A percentile compares a stretch with the other conserved stretches of the same genome.
phyloP scores from a whole-genome alignment of 2,797 vertebrate genomes.

The Pseudocheirus occidentalis region DNA sequence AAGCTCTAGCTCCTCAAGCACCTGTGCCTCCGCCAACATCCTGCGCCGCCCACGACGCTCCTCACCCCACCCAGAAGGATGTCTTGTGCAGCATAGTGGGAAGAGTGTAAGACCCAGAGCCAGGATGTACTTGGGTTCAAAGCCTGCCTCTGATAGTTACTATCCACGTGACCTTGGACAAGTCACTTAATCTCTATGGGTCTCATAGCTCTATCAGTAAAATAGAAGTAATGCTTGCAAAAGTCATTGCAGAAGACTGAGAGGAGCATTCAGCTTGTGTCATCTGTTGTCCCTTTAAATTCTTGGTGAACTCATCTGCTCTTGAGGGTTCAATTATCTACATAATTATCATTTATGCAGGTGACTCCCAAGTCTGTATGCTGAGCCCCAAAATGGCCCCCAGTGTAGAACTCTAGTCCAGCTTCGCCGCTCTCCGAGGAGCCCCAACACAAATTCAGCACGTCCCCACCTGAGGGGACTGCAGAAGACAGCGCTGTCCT shows the following conservation, averaged over 20 bases:
- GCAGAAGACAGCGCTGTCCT: neutral
- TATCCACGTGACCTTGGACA: neutral
- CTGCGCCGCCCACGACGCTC: neutral
- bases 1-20: neutral
- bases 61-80: neutral
- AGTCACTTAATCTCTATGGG: neutral
- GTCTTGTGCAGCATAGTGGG: neutral
- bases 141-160: neutral
- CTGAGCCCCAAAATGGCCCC: neutral
- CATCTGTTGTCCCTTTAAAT: neutral
- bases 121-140: neutral
- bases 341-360: neutral
- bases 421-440: neutral
- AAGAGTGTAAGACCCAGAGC: neutral
- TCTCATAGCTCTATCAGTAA: neutral
- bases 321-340: neutral
- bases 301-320: neutral
- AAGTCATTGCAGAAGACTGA: neutral
- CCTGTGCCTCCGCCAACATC: neutral
- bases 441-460: neutral
- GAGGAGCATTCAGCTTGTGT: neutral
- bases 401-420: neutral
- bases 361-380: neutral
- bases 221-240: neutral
- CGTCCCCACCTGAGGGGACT: neutral